Base-by-base conservation (phyloP, 64 coral and sea anemone species). In the Acropora tenuis region DNA sequence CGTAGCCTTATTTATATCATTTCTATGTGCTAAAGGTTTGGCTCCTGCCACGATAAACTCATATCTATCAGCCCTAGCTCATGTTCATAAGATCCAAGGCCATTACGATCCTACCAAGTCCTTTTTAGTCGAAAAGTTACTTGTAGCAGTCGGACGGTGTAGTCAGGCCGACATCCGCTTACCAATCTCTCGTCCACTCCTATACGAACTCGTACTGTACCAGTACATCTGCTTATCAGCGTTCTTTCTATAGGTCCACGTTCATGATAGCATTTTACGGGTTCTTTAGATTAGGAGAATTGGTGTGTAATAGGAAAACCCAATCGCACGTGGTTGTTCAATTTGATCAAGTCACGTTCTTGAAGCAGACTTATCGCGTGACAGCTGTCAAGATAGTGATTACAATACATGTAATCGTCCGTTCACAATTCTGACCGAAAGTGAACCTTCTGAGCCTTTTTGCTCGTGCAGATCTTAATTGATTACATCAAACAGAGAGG, bases 41-140 rank as follows among this genome's bases (percentile, higher is more conserved):
- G 86, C 47, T 18, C 60, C 60, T 63, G 60, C 10, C 60, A 63
- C 0, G 11, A 63, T 63, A 63, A 63, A 63, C 50, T 88, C 86
- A 75, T 88, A 88, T 88, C 67, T 88, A n/a, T 88, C 86, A 61
- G 86, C 49, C 13, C 75, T 88, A 44, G 68, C 68, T 48, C 76
- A 88, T 50, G 86, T 76, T 18, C 86, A 75, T 75, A 73, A 13
- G 2, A 44, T 13, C 86, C 67, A 48, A 13, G 60, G 60, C 60
- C 16, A 63, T 63, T 17, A 63, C 60, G 10, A 63, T 63, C 60
- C 60, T 63, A 63, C 60, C 8, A 63, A 63, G 6, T 63, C 60
- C 60, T 18, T 63, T 63, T 13, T 63, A 63, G 16, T 74, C 85
- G 40, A 73, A 88, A 88, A 20, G 10, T 20, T 88, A 75, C 53